Evolutionary conservation across 1,140 invertebrate genomes (phyloP).

Genomic region (Chionoecetes opilio): DNA sequence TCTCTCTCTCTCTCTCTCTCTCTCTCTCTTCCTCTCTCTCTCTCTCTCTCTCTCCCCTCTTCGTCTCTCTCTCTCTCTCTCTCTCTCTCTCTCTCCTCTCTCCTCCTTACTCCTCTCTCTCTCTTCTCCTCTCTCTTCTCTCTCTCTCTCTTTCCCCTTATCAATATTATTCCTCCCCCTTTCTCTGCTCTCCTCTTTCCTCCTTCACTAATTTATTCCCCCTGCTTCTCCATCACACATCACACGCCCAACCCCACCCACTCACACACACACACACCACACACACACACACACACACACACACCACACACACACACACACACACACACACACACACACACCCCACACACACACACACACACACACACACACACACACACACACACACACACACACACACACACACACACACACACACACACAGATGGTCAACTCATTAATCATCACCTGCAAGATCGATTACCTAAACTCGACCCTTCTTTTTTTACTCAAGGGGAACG

Average conservation of each 20-base stretch:
- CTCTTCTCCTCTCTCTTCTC: too few relatives aligned
- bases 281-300: conserved; percentile 1
- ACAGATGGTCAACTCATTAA: not conserved
- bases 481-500: too few relatives aligned
- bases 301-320: not conserved
- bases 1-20: not conserved
- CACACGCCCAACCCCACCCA: not conserved
- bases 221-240: not conserved
- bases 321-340: not conserved
- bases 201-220: not conserved
- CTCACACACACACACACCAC: not conserved
- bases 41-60: not conserved
- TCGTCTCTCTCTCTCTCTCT: not conserved
- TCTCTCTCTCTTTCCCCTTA: too few relatives aligned
- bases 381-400: conserved; percentile 11
- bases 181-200: too few relatives aligned
- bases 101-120: not conserved
- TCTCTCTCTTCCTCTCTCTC: not conserved
- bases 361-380: conserved; percentile 24
- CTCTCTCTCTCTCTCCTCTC: not conserved
- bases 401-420: too few relatives aligned
- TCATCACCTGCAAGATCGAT: not conserved
- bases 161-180: too few relatives aligned
- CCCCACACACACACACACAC: not conserved
- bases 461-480: not conserved